phyloP scores from a whole-genome alignment of 2,888 invertebrate genomes.

The Synergus umbraculus region DNA sequence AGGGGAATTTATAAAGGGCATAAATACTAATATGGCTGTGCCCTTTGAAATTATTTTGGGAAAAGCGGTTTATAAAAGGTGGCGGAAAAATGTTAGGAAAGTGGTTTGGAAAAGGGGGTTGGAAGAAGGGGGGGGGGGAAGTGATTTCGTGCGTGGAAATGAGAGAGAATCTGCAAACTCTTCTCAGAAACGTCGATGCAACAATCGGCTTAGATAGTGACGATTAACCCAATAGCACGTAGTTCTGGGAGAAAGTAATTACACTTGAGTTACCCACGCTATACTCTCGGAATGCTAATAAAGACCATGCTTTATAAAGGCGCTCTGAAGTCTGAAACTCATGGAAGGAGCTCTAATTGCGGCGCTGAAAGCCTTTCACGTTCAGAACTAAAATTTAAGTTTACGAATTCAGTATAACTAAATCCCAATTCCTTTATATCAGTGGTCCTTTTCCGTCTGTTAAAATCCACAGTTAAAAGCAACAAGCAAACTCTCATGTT shows the following conservation, averaged over 20 bases:
- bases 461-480: background rate
- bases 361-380: slow-evolving; percentile 55
- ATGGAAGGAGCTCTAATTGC: slow-evolving; percentile 55
- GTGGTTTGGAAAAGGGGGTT: background rate
- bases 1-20: too few species aligned
- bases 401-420: slow-evolving; percentile 59
- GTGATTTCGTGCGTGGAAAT: background rate
- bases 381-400: slow-evolving; percentile 61
- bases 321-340: slow-evolving; percentile 55
- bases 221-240: slow-evolving; percentile 58
- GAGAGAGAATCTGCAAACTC: background rate
- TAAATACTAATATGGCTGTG: too few species aligned
- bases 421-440: slow-evolving; percentile 49
- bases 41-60: too few species aligned
- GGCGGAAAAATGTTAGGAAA: background rate
- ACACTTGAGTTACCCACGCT: slow-evolving; percentile 56
- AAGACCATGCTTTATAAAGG: slow-evolving; percentile 55
- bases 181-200: slow-evolving; percentile 31
- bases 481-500: background rate
- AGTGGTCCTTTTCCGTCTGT: background rate
- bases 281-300: slow-evolving; percentile 58
- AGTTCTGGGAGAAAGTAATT: slow-evolving; percentile 58
- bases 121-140: background rate
- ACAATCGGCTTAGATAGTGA: slow-evolving; percentile 56
- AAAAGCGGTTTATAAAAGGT: background rate